These are phyloP conservation scores for Pissodes strobi DNA, from an alignment of 1,140 invertebrate species.

Conservation along the genomic window DNA sequence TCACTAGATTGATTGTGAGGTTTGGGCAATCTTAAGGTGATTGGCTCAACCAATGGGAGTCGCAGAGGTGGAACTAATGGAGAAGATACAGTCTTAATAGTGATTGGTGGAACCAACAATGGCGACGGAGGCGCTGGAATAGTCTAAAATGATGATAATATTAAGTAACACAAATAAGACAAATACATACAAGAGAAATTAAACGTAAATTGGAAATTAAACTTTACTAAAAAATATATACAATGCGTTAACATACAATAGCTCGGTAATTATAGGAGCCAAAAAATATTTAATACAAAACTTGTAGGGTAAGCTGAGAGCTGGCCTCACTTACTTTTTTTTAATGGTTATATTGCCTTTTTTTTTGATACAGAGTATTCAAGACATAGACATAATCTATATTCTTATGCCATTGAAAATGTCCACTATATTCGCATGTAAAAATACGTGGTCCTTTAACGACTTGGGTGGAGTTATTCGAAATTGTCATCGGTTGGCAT, in stretches of 20 bases:
- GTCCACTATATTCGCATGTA: too few relatives aligned
- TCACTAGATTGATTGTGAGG: constrained; percentile 32
- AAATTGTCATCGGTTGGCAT: too few relatives aligned
- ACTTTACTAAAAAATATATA: neutral
- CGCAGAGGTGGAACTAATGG: constrained; percentile 29
- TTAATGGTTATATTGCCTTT: too few relatives aligned
- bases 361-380: too few relatives aligned
- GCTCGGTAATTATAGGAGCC: too few relatives aligned
- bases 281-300: neutral
- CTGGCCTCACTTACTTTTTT: too few relatives aligned
- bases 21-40: constrained; percentile 38
- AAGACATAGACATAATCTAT: too few relatives aligned
- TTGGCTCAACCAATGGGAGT: constrained; percentile 44
- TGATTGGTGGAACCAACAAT: constrained; percentile 57
- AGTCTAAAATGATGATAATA: constrained; percentile 10
- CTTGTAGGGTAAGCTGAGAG: too few relatives aligned
- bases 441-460: too few relatives aligned
- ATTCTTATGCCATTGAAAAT: too few relatives aligned
- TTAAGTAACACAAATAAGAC: neutral
- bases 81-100: constrained; percentile 56
- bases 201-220: neutral
- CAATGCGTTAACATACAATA: too few relatives aligned
- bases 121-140: constrained; percentile 37
- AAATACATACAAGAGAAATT: neutral
- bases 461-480: too few relatives aligned